These are phyloP conservation scores for Sebastes nivosus DNA, from an alignment of 2,797 vertebrate species.

Conservation along the genomic window DNA sequence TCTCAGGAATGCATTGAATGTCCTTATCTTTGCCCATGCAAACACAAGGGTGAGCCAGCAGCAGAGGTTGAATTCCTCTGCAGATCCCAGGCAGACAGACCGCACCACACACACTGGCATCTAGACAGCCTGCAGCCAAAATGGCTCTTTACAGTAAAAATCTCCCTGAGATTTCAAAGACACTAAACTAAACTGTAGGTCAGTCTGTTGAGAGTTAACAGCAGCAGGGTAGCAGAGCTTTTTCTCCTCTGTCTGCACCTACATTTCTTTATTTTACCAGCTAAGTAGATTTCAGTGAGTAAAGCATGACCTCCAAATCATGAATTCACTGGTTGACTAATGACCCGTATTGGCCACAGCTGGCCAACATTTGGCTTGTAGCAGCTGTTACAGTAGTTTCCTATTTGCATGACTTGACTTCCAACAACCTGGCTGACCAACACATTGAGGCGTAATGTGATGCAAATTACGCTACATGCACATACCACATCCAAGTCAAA, in stretches of 20 bases:
- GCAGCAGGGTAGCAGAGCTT: neutral
- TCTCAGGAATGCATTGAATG: conserved; percentile 77
- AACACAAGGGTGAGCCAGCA: conserved; percentile 67
- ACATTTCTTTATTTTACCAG: neutral
- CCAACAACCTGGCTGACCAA: neutral
- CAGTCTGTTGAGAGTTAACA: neutral
- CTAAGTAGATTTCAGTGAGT: neutral
- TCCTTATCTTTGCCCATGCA: conserved; percentile 76
- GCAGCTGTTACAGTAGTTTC: neutral
- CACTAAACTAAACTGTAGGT: neutral
- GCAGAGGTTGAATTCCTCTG: conserved; percentile 73
- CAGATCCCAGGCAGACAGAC: conserved; percentile 52
- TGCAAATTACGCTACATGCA: neutral
- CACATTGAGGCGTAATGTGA: neutral
- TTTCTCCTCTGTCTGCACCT: neutral
- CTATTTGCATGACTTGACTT: neutral
- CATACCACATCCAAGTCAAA: neutral
- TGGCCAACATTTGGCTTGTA: neutral
- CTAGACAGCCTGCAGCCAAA: conserved; percentile 13
- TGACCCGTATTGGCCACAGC: neutral
- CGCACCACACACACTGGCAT: conserved; percentile 46
- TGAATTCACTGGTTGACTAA: neutral
- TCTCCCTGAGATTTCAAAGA: neutral
- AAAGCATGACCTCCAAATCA: neutral
- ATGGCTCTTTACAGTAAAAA: conserved; percentile 21